These are phyloP conservation scores for Lipotes vexillifer DNA, from an alignment of 2,113 vertebrate genomes.

Conservation along the genomic window DNA sequence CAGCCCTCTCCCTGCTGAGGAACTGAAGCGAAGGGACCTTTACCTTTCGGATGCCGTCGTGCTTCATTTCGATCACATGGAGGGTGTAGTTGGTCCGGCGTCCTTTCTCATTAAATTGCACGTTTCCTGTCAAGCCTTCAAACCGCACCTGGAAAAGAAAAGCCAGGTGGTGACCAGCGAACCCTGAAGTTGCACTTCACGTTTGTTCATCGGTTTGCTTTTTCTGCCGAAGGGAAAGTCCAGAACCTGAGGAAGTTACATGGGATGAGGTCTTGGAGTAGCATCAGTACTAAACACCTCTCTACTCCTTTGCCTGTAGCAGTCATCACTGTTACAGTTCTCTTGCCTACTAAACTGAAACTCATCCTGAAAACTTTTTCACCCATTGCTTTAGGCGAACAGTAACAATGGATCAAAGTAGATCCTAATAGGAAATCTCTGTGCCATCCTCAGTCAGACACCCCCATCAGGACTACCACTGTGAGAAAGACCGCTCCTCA, in stretches of 20 bases:
- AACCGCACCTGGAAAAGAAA: slow-evolving; percentile 88
- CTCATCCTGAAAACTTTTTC: background rate
- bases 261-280: background rate
- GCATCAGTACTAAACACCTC: background rate
- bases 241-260: background rate
- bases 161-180: background rate
- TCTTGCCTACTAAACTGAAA: background rate
- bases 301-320: background rate
- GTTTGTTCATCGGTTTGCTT: background rate
- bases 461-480: background rate
- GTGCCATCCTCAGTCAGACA: background rate
- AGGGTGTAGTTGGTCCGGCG: slow-evolving; percentile 96
- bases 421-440: background rate
- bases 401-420: background rate
- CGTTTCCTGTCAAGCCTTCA: slow-evolving; percentile 95
- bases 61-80: slow-evolving; percentile 94
- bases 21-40: background rate
- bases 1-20: background rate
- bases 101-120: slow-evolving; percentile 98
- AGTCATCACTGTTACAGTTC: background rate
- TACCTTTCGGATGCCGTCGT: slow-evolving; percentile 94
- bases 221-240: background rate
- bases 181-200: background rate
- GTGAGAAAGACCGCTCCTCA: background rate
- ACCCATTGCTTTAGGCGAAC: background rate